These are phyloP conservation scores for Brachionus rotundiformis DNA, from an alignment of 1,140 invertebrate species.

Conservation along the genomic window DNA sequence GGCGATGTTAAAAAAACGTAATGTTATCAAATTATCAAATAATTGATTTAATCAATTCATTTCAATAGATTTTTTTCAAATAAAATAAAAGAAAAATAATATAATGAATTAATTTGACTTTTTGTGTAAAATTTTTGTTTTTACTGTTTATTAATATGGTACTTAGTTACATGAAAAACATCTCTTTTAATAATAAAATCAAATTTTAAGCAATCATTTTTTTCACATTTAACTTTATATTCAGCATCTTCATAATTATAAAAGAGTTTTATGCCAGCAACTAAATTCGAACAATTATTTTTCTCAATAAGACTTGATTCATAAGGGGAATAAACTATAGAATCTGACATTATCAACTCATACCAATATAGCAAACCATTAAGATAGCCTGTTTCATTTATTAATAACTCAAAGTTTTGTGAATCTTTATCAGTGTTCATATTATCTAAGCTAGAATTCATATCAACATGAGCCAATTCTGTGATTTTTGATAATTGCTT, in stretches of 20 bases:
- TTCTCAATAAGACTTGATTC: background rate
- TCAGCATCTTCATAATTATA: background rate
- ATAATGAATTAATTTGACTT: background rate
- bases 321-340: constrained; percentile 7
- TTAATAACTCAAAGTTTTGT: background rate
- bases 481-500: background rate
- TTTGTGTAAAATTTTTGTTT: no score
- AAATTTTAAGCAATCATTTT: background rate
- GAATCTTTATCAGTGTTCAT: background rate
- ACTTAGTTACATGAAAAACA: background rate
- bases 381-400: background rate
- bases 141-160: background rate
- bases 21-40: no score
- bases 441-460: background rate
- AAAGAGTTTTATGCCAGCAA: constrained; percentile 4
- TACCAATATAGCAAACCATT: constrained; percentile 32
- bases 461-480: background rate
- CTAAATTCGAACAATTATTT: constrained; percentile 2
- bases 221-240: background rate
- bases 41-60: no score
- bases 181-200: constrained; percentile 14
- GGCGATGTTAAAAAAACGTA: no score
- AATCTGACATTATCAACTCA: constrained; percentile 8
- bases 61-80: background rate
- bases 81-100: background rate